phyloP scores from a whole-genome alignment of 1,140 invertebrate species.

The Choristoneura fumiferana region DNA sequence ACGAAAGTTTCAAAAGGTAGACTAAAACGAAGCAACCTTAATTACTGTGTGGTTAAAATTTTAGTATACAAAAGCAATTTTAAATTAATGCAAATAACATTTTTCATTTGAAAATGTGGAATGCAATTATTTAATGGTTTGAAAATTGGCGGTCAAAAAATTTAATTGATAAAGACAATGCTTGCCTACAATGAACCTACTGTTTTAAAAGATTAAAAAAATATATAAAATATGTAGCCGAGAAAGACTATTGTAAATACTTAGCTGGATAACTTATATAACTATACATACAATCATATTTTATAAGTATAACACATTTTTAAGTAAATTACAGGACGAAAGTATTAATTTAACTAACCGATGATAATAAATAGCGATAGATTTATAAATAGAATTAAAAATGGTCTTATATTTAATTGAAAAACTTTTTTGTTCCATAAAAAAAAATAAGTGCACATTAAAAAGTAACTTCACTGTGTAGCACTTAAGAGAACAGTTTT shows the following conservation, averaged over 20 bases:
- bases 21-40: too few relatives aligned
- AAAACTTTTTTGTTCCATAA: conserved; percentile 22
- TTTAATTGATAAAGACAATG: conserved; percentile 45
- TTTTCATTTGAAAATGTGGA: too few relatives aligned
- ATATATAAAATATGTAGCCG: conserved; percentile 50
- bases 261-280: conserved; percentile 61
- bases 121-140: too few relatives aligned
- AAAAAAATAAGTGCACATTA: conserved; percentile 63
- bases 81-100: too few relatives aligned
- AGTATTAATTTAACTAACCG: conserved; percentile 64
- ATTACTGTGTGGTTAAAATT: too few relatives aligned
- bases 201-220: conserved; percentile 46
- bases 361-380: conserved; percentile 70
- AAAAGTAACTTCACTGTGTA: conserved; percentile 55
- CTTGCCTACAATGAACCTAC: conserved; percentile 62
- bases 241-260: conserved; percentile 72
- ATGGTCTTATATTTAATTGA: neutral
- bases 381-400: conserved; percentile 30
- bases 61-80: too few relatives aligned
- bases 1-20: too few relatives aligned
- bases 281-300: conserved; percentile 45
- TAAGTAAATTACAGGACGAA: conserved; percentile 51
- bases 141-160: neutral
- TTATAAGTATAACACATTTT: conserved; percentile 60
- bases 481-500: conserved; percentile 45